These are phyloP conservation scores for Atta texana DNA, from an alignment of 1,140 invertebrate genomes.

Conservation along the genomic window DNA sequence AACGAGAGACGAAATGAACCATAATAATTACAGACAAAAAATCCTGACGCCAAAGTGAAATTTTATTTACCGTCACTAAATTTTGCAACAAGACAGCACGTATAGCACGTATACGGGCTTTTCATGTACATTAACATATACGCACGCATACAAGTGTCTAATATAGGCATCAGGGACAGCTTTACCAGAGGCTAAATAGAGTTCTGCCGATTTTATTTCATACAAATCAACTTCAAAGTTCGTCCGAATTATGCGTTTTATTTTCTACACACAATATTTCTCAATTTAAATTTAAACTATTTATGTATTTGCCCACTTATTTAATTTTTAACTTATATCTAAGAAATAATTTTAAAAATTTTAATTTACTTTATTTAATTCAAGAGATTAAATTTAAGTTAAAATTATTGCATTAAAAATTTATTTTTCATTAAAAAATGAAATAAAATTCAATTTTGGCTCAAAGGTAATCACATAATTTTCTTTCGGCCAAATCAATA, in stretches of 20 bases:
- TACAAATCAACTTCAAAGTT: neutral
- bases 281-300: neutral
- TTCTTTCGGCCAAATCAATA: no score
- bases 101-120: constrained; percentile 22
- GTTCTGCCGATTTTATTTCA: neutral
- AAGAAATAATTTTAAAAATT: neutral
- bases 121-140: neutral
- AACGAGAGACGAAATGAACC: constrained; percentile 40
- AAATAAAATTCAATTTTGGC: neutral
- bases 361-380: neutral
- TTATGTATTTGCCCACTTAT: neutral
- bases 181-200: constrained; percentile 32
- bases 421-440: neutral
- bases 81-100: constrained; percentile 42
- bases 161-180: neutral
- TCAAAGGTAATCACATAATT: neutral
- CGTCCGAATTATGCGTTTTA: neutral
- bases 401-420: neutral
- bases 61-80: constrained; percentile 60
- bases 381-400: neutral
- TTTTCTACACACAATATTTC: constrained; percentile 7
- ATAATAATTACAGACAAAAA: constrained; percentile 54
- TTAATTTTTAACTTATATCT: neutral
- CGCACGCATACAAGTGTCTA: neutral
- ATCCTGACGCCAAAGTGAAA: constrained; percentile 46